Evolutionary conservation across 2,113 vertebrate genomes (phyloP).

Genomic region (Speoplatyrhinus poulsoni): DNA sequence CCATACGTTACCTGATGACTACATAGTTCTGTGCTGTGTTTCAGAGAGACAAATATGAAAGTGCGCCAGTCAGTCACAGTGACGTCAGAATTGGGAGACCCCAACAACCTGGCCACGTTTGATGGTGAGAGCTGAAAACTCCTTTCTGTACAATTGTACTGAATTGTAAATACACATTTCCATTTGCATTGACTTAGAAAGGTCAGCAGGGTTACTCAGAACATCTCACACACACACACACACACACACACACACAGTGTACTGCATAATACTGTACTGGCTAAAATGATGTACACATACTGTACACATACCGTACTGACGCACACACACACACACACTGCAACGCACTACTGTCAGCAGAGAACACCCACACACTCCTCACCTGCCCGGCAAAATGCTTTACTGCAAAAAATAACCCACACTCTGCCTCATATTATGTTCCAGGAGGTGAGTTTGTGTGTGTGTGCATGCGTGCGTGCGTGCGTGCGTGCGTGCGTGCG

Average conservation of each 20-base stretch:
- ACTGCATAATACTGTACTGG: background rate
- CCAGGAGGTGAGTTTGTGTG: slow-evolving; percentile 27
- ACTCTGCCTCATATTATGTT: slow-evolving; percentile 41
- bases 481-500: slow-evolving; percentile 4
- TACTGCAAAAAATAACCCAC: slow-evolving; percentile 47
- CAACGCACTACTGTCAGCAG: slow-evolving; percentile 50
- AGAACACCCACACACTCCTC: slow-evolving; percentile 45
- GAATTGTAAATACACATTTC: background rate
- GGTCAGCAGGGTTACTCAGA: slow-evolving; percentile 8
- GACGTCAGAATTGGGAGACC: slow-evolving; percentile 85
- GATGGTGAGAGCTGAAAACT: slow-evolving; percentile 77
- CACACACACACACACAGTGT: background rate
- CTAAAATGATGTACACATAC: background rate
- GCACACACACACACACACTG: slow-evolving; percentile 14
- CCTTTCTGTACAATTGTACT: background rate
- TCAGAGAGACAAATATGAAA: slow-evolving; percentile 95
- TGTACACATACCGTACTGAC: background rate
- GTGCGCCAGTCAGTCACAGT: slow-evolving; percentile 89
- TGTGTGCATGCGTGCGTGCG: slow-evolving; percentile 8
- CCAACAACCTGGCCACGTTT: slow-evolving; percentile 83
- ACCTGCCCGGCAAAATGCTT: slow-evolving; percentile 49
- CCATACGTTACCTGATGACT: background rate
- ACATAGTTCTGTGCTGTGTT: slow-evolving; percentile 36
- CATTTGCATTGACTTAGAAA: background rate
- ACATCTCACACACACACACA: background rate